These are phyloP conservation scores for Acleris laterana DNA, from an alignment of 2,888 invertebrate species.

Conservation along the genomic window DNA sequence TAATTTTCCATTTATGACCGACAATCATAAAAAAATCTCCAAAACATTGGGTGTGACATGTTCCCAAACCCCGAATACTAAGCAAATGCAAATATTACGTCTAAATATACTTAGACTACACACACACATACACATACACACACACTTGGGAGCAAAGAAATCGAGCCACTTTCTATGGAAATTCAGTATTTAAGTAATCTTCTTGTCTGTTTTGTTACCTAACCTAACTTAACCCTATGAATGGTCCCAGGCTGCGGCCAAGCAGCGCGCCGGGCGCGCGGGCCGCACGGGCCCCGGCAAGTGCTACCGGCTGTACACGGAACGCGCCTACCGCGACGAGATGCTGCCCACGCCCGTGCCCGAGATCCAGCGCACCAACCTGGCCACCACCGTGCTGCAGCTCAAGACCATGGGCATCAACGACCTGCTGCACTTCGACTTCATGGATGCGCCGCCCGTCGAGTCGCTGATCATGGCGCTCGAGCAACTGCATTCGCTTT, in stretches of 20 bases:
- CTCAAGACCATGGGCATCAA: slow-evolving; percentile 99
- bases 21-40: too few species aligned
- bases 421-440: slow-evolving; percentile 98
- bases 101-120: too few species aligned
- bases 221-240: too few species aligned
- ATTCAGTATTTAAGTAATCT: too few species aligned
- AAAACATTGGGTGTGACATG: too few species aligned
- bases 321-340: slow-evolving; percentile 98
- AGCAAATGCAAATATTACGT: too few species aligned
- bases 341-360: slow-evolving; percentile 99
- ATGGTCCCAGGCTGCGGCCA: slow-evolving; percentile 92
- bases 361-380: slow-evolving; percentile 99
- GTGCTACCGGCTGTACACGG: slow-evolving; percentile 98
- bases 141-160: too few species aligned
- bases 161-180: too few species aligned
- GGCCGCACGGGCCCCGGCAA: slow-evolving; percentile 99
- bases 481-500: slow-evolving; percentile 97
- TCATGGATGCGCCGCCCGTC: slow-evolving; percentile 99
- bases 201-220: too few species aligned
- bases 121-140: too few species aligned
- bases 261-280: slow-evolving; percentile 98
- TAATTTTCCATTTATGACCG: too few species aligned
- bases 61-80: too few species aligned
- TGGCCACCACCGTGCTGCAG: slow-evolving; percentile 97
- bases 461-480: slow-evolving; percentile 99